Evolutionary conservation across 2,113 vertebrate genomes (phyloP).

Genomic region (Porphyrio hochstetteri): DNA sequence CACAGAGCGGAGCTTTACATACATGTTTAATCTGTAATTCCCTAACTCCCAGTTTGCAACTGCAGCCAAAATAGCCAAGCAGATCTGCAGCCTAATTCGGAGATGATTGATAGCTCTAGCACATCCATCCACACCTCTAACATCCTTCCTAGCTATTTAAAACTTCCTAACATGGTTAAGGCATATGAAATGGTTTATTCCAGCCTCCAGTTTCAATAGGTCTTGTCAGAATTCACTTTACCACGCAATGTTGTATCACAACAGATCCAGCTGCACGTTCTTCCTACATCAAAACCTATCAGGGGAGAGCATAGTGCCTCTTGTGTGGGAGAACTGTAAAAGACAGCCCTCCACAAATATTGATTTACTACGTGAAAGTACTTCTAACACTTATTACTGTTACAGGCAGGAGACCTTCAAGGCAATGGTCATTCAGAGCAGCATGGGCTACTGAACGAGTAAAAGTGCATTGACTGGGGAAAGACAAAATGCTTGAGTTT

Average conservation of each 20-base stretch:
- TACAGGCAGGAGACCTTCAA: not conserved
- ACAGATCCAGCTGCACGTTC: not conserved
- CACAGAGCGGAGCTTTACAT: not conserved
- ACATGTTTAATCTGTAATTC: not conserved
- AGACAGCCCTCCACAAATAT: conserved; percentile 5
- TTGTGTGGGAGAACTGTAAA: not conserved
- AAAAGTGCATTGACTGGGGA: not conserved
- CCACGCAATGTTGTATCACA: not conserved
- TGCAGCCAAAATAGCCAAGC: not conserved
- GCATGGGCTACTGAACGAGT: not conserved
- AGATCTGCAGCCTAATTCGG: not conserved
- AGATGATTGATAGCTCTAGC: not conserved
- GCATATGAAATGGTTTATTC: not conserved
- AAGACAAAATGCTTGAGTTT: conserved; percentile 39
- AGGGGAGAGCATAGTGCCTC: not conserved
- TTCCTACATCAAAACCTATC: not conserved
- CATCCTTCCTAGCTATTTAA: not conserved
- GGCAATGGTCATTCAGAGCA: not conserved
- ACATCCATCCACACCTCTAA: not conserved
- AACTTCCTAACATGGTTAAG: not conserved
- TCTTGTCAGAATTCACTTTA: not conserved
- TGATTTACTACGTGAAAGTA: not conserved
- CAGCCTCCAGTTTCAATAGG: not conserved
- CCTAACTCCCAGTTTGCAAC: not conserved
- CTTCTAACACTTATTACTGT: not conserved